Conservation (phyloP, 2,888 invertebrate species). For the Dermolepida albohirtum region DNA sequence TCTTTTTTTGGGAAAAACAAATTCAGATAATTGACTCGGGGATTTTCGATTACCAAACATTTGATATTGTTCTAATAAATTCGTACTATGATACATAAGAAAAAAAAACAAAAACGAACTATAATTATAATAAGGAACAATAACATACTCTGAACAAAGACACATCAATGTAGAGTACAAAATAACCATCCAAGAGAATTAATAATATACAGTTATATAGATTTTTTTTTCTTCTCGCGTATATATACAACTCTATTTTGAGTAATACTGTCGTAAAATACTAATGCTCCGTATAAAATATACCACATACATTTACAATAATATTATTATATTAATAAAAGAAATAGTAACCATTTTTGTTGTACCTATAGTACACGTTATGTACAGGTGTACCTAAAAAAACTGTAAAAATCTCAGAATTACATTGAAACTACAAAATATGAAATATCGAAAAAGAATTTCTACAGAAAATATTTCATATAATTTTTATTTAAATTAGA, state of each 20-base stretch:
- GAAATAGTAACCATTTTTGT: conserved; percentile 44
- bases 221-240: conserved; percentile 13
- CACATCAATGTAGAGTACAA: conserved; percentile 10
- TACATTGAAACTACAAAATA: conserved; percentile 3
- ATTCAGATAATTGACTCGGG: conserved; percentile 18
- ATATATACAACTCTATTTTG: conserved; percentile 41
- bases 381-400: conserved; percentile 5
- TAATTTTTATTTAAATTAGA: background rate
- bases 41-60: conserved; percentile 4
- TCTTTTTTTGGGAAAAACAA: background rate
- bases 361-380: conserved; percentile 16
- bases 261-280: conserved; percentile 51
- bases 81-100: too few relatives aligned
- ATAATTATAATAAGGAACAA: conserved; percentile 41
- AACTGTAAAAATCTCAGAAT: background rate
- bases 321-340: conserved; percentile 33
- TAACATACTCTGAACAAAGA: conserved; percentile 42
- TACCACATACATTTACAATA: conserved; percentile 49
- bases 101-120: conserved; percentile 8
- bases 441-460: conserved; percentile 4
- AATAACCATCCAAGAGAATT: conserved; percentile 43
- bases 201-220: conserved; percentile 15
- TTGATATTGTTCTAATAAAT: too few relatives aligned
- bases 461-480: background rate
- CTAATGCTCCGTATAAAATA: conserved; percentile 52